These are phyloP conservation scores for Laupala kohalensis DNA, from an alignment of 1,140 invertebrate species.

Conservation along the genomic window DNA sequence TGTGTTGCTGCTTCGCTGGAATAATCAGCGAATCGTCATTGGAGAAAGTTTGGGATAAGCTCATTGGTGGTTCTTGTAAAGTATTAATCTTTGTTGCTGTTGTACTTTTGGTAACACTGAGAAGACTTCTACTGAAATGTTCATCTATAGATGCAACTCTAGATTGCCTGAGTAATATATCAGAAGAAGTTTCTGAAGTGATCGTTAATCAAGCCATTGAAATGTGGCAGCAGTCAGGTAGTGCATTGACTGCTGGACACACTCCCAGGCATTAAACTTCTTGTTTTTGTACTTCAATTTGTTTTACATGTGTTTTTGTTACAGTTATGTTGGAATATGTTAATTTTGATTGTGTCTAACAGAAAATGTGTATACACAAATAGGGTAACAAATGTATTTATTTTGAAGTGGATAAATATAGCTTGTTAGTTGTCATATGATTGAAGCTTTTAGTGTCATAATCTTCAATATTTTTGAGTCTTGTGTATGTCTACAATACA, in stretches of 20 bases:
- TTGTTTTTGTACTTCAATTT: too few relatives aligned
- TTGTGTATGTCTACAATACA: too few relatives aligned
- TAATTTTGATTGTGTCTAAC: too few relatives aligned
- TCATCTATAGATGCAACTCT: constrained; percentile 41
- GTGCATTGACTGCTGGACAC: constrained; percentile 13
- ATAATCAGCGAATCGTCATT: constrained; percentile 61
- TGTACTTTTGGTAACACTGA: constrained; percentile 53
- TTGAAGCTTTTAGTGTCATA: too few relatives aligned
- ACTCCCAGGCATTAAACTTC: not conserved
- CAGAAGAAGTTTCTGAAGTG: constrained; percentile 58
- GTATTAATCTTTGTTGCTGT: constrained; percentile 67
- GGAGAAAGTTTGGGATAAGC: constrained; percentile 78
- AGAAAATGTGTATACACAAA: too few relatives aligned
- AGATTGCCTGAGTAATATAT: constrained; percentile 51
- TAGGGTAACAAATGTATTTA: too few relatives aligned
- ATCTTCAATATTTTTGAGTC: too few relatives aligned
- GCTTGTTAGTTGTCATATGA: too few relatives aligned
- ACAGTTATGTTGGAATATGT: too few relatives aligned
- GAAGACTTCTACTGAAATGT: constrained; percentile 46
- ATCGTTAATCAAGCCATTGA: constrained; percentile 69
- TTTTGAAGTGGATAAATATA: too few relatives aligned
- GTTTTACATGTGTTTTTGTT: too few relatives aligned
- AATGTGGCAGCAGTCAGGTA: constrained; percentile 51
- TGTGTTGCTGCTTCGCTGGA: constrained; percentile 64
- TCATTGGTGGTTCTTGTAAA: constrained; percentile 68